Percentiles rank a stretch among this genome's conserved stretches.
Conservation (phyloP, 2,113 vertebrate species). For the Eubucco bourcierii region DNA sequence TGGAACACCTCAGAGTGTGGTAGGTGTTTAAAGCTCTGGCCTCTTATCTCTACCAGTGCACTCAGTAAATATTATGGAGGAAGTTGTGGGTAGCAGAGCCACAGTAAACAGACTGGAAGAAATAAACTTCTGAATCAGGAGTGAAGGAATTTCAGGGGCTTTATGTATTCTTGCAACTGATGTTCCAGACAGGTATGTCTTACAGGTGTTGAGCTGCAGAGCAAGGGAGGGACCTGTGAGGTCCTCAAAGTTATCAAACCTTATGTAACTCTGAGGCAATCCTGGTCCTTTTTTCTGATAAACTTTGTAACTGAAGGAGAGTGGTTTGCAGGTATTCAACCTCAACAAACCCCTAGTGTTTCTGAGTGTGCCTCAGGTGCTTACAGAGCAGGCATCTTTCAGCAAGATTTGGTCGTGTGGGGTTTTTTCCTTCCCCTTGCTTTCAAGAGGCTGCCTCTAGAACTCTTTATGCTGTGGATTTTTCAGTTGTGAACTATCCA, state of each 20-base stretch:
- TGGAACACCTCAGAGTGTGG: not conserved
- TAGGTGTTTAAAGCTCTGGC: not conserved
- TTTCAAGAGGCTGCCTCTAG: not conserved
- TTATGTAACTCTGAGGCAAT: not conserved
- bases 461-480: not conserved
- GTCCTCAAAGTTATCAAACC: not conserved
- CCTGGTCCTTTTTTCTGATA: not conserved
- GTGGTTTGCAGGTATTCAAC: not conserved
- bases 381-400: not conserved
- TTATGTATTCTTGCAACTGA: rapidly evolving
- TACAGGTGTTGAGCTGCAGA: not conserved
- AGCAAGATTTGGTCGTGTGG: not conserved
- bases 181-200: not conserved
- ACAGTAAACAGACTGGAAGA: not conserved
- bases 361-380: not conserved
- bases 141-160: not conserved
- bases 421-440: not conserved
- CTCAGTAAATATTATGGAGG: not conserved
- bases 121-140: not conserved
- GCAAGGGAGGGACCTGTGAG: not conserved
- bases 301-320: not conserved
- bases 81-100: not conserved
- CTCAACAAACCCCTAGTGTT: not conserved
- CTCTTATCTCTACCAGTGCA: not conserved
- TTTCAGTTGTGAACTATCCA: not conserved